Evolutionary conservation across 1,140 invertebrate species (phyloP).

Genomic region (Ips typographus): DNA sequence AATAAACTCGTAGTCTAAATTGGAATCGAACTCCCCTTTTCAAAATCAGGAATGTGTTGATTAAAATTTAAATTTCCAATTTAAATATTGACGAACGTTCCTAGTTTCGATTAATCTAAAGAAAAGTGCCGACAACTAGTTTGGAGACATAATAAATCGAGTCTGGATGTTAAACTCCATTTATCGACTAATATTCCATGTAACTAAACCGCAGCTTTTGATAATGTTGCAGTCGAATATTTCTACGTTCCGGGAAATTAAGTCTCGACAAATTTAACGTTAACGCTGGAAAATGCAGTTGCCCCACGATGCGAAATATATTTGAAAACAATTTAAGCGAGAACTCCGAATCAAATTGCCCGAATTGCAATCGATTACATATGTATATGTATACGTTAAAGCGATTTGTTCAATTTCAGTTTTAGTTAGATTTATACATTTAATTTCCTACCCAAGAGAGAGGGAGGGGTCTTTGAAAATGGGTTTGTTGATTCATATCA

Average conservation of each 20-base stretch:
- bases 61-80: too few relatives aligned
- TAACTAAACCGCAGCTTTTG: not conserved
- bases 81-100: too few relatives aligned
- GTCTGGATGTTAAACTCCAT: not conserved
- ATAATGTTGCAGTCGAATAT: constrained; percentile 1
- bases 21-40: too few relatives aligned
- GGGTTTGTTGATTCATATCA: not conserved
- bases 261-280: not conserved
- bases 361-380: not conserved
- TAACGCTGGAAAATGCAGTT: not conserved
- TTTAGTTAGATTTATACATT: not conserved
- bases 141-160: too few relatives aligned
- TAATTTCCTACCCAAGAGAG: too few relatives aligned
- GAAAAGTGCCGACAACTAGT: too few relatives aligned
- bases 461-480: not conserved
- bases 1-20: too few relatives aligned
- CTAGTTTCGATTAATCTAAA: too few relatives aligned
- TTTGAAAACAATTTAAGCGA: not conserved
- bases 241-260: constrained; percentile 1
- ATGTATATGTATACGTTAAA: not conserved
- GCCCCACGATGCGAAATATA: not conserved
- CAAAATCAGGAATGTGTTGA: too few relatives aligned
- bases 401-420: not conserved
- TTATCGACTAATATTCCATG: not conserved
- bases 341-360: not conserved